Evolutionary conservation across 2,113 vertebrate genomes (phyloP), one percentile per base, ranked within the genome.

Genomic region (Oophaga pumilio): DNA sequence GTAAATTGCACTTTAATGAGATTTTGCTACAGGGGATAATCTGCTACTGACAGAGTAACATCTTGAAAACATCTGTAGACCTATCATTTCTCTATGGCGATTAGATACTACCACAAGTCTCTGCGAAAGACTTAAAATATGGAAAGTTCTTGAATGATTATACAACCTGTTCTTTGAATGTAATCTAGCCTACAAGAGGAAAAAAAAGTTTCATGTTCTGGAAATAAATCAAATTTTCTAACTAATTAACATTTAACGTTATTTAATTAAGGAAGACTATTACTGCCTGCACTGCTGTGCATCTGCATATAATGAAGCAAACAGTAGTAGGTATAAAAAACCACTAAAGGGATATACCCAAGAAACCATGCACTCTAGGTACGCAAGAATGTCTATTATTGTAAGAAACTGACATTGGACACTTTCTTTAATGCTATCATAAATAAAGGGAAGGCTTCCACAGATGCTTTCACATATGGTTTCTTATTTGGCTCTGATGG

Each of bases 1-100:
- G 97, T 99, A 99, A 99, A 99, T 99, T 98, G 98, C 97, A 97
- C 96, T 99, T 99, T 99, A 99, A 99, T 99, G 98, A 99, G 97
- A 98, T 99, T 98, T 99, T 99, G 98, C 98, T 99, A 99, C 97
- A 97, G 98, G 98, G 98, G 98, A 99, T 99, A 99, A 99, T 99
- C 98, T 98, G 97, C 97, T 97, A 97, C 97, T 97, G 98, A 97
- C 97, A 98, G 96, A 97, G 96, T 97, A 98, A 98, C 97, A 98
- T 98, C 97, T 98, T 97, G 97, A 97, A 98, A 99, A 99, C 98
- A 99, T 99, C 98, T 99, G 97, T 98, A 99, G 98, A 98, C 97
- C 97, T 98, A 98, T 97, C 97, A 99, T 98, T 98, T 97, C 96
- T 96, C 96, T 97, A 96, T 95, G 96, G 97, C 94, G 95, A 96